phyloP scores from a whole-genome alignment of 2,113 vertebrate genomes.

The Centrocercus urophasianus region DNA sequence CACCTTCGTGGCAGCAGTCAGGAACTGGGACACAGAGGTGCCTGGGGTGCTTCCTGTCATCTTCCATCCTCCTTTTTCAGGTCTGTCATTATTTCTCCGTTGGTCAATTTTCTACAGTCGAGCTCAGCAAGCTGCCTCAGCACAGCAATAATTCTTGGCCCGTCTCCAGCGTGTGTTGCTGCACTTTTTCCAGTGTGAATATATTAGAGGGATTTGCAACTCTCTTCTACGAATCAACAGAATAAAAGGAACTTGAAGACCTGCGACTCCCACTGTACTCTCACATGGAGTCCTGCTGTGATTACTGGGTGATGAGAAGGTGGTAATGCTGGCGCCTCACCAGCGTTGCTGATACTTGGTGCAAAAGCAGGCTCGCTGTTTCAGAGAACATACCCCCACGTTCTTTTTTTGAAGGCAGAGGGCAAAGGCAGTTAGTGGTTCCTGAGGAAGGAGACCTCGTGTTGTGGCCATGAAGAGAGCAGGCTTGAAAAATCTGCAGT shows the following conservation, averaged over 20 bases:
- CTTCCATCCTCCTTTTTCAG: neutral
- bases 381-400: fast-evolving
- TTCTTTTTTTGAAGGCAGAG: neutral
- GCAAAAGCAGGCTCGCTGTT: neutral
- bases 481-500: neutral
- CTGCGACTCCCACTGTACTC: neutral
- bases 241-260: neutral
- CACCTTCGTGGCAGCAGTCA: neutral
- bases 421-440: neutral
- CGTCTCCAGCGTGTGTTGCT: neutral
- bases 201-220: neutral
- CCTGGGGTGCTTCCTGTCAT: neutral
- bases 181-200: neutral
- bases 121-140: neutral
- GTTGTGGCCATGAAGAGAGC: neutral
- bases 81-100: neutral
- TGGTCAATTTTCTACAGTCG: neutral
- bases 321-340: neutral
- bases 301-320: neutral
- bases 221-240: neutral
- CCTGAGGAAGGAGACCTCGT: neutral
- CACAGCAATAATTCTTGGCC: neutral
- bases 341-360: neutral
- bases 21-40: neutral
- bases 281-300: neutral